Percentiles rank a stretch among this genome's conserved stretches.
These are phyloP conservation scores for Oplegnathus fasciatus DNA, from an alignment of 2,113 vertebrate species.

Conservation along the genomic window DNA sequence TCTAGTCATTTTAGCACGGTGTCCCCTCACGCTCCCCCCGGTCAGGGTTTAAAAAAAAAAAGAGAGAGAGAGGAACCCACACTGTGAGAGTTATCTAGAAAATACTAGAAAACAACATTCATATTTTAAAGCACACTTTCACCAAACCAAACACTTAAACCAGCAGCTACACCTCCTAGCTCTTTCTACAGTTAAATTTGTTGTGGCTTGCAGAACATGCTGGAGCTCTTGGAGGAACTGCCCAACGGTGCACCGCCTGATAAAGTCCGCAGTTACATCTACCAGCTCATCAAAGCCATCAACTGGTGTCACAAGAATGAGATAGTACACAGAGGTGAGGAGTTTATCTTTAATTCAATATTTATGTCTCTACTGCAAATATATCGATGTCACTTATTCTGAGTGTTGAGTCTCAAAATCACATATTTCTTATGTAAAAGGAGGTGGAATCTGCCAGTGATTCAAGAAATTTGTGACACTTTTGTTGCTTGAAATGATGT, in stretches of 20 bases:
- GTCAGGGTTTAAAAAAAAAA: constrained; percentile 22
- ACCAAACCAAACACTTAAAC: not conserved
- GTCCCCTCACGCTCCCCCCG: constrained; percentile 22
- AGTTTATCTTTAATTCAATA: not conserved
- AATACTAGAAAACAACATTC: not conserved
- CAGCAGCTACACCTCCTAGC: not conserved
- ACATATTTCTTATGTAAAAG: not conserved
- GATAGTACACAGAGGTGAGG: constrained; percentile 97
- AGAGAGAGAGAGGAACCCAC: constrained; percentile 14
- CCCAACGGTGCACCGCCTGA: constrained; percentile 96
- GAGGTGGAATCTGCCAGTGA: not conserved
- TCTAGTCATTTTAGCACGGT: constrained; percentile 35
- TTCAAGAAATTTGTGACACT: not conserved
- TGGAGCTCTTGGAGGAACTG: constrained; percentile 98
- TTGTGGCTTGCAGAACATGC: constrained; percentile 92
- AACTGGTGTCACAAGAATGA: constrained; percentile 99
- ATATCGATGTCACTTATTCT: not conserved
- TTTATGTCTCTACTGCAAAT: not conserved
- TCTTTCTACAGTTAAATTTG: not conserved
- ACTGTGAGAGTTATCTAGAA: not conserved
- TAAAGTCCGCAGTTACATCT: constrained; percentile 98
- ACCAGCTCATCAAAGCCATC: constrained; percentile 99
- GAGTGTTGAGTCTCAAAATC: not conserved
- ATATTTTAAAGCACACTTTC: constrained; percentile 1
- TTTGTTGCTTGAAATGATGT: not conserved